A percentile compares a stretch with the other conserved stretches of the same genome.
These are phyloP conservation scores for Mesorhabditis spiculigera DNA, from an alignment of 2,888 invertebrate genomes.

Conservation along the genomic window DNA sequence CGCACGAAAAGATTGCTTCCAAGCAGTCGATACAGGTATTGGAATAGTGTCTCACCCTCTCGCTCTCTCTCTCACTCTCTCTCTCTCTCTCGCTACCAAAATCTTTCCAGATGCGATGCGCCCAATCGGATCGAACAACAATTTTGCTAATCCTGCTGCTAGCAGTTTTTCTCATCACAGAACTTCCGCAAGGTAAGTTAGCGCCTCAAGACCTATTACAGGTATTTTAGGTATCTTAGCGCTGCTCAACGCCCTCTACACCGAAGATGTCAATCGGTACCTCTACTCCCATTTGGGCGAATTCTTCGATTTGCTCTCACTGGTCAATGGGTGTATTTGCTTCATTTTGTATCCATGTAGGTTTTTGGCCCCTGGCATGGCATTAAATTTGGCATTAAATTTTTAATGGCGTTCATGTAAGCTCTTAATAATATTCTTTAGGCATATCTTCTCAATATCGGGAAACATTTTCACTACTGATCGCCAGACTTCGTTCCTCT, in stretches of 20 bases:
- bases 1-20: conserved; percentile 33
- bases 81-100: background rate
- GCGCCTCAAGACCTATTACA: background rate
- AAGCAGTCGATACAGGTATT: conserved; percentile 5
- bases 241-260: conserved; percentile 34
- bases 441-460: conserved; percentile 17
- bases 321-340: conserved; percentile 42
- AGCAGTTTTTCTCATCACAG: conserved; percentile 16
- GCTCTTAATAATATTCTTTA: background rate
- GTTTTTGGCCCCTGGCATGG: too few species aligned
- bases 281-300: conserved; percentile 41
- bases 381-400: too few species aligned
- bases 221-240: conserved; percentile 29
- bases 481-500: conserved; percentile 11
- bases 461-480: conserved; percentile 15
- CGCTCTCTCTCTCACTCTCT: too few species aligned
- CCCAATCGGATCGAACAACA: conserved; percentile 18
- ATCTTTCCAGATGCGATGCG: conserved; percentile 17
- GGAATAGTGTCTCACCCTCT: background rate
- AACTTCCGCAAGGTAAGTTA: conserved; percentile 18
- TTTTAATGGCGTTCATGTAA: too few species aligned
- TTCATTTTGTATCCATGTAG: conserved; percentile 38
- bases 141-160: conserved; percentile 18
- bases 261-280: conserved; percentile 37
- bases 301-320: conserved; percentile 33